Base-by-base conservation (phyloP, 2,888 invertebrate species). In the Dermolepida albohirtum region DNA sequence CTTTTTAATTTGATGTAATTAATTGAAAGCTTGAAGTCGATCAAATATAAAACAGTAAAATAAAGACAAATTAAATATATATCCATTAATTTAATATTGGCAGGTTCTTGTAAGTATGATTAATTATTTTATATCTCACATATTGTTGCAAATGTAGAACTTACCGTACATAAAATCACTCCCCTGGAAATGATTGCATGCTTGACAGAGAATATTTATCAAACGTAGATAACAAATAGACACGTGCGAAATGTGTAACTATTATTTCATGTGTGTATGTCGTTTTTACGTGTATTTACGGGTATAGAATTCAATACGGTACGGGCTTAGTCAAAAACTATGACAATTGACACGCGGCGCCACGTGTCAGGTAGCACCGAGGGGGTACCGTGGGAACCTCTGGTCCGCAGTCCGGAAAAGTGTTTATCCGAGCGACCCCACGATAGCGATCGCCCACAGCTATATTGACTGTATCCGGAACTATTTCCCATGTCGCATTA, bases 401-500 rank as follows among this genome's bases (percentile, higher is more conserved):
- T 59, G 44, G 57, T 69, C 68, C 72, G 69, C 71, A 63, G 47
- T 72, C 74, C 74, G 74, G 74, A 74, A 75, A 74, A 70, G 70
- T 71, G 71, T 71, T 74, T 73, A 73, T 72, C 73, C 68, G 71
- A 72, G 72, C 71, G 66, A 68, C 73, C 74, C 74, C 71, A 65
- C 69, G 74, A 74, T 74, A 70, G 70, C 70, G 69, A 74, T 75
- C 74, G 74, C 74, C 73, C 73, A 73, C 73, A 67, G 70, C 72
- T 71, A 69, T 68, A 72, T 71, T 70, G 72, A 73, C 72, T 70
- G 72, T 75, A 74, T 73, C 75, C 74, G 73, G 74, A 74, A 73
- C 71, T 70, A 71, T 72, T 74, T 75, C 74, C 73, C 74, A 74
- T 75, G 73, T 73, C 74, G 66, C 67, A 73, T 72, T 73, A 72